phyloP scores from a whole-genome alignment of 2,113 vertebrate species.

The Loxodonta africana region DNA sequence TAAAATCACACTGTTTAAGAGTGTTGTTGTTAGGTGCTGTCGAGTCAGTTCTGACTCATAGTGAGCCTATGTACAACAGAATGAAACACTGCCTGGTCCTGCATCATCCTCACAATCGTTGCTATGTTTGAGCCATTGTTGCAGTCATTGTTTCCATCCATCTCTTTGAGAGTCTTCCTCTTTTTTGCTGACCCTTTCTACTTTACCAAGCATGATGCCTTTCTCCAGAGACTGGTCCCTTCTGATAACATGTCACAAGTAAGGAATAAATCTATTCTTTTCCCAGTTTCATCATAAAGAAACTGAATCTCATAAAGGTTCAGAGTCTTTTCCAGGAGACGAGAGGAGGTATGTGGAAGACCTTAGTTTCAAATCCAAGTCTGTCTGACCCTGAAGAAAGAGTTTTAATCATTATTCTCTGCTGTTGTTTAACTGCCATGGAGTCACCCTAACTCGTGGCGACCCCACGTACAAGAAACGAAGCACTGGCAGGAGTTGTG shows the following conservation, averaged over 20 bases:
- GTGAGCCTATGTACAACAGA: neutral
- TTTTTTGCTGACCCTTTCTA: neutral
- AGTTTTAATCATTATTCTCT: neutral
- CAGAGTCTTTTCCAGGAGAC: neutral
- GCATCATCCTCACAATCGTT: neutral
- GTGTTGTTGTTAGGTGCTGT: neutral
- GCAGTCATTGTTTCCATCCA: neutral
- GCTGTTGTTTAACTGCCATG: neutral
- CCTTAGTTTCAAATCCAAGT: neutral
- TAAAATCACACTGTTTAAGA: neutral
- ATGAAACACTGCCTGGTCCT: neutral
- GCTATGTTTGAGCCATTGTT: neutral
- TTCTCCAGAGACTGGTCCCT: neutral
- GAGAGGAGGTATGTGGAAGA: neutral
- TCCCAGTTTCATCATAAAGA: neutral
- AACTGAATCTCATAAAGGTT: neutral
- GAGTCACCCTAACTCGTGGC: neutral
- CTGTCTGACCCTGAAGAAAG: neutral
- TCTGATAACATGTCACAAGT: neutral
- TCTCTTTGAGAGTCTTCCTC: neutral
- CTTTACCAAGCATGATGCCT: neutral
- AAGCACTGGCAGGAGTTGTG: neutral
- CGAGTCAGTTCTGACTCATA: neutral
- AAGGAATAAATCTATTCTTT: neutral
- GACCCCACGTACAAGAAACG: neutral